Evolutionary conservation across 2,797 vertebrate species (phyloP).

Genomic region (Threskiornis aethiopicus): DNA sequence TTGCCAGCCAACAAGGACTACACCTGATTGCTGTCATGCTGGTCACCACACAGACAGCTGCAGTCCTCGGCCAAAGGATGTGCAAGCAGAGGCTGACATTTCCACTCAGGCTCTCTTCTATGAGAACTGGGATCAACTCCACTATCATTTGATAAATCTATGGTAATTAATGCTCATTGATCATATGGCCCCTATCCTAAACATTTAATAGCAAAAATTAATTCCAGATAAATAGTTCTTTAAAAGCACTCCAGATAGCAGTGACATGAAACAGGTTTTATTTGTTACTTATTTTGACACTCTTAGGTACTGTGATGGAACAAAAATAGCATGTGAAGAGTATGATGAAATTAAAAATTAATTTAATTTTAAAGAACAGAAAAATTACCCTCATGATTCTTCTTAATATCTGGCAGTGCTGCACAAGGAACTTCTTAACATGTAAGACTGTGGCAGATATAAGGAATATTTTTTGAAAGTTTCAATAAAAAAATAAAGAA

Average conservation of each 20-base stretch:
- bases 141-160: not conserved
- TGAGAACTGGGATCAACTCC: not conserved
- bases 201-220: conserved; percentile 26
- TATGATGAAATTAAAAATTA: not conserved
- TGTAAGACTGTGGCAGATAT: not conserved
- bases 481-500: not conserved
- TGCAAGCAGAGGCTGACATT: not conserved
- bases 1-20: not conserved
- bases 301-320: not conserved
- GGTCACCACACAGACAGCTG: not conserved
- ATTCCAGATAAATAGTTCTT: not conserved
- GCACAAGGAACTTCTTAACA: not conserved
- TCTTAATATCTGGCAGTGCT: not conserved
- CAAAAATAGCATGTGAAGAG: not conserved
- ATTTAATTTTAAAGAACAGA: not conserved
- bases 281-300: not conserved
- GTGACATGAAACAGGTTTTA: not conserved
- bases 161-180: not conserved
- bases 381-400: not conserved
- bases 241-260: not conserved
- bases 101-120: not conserved
- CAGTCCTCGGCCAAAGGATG: not conserved
- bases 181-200: not conserved
- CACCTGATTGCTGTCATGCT: not conserved
- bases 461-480: not conserved